Base-by-base conservation (phyloP, 1,140 invertebrate species). In the Tigriopus japonicus region DNA sequence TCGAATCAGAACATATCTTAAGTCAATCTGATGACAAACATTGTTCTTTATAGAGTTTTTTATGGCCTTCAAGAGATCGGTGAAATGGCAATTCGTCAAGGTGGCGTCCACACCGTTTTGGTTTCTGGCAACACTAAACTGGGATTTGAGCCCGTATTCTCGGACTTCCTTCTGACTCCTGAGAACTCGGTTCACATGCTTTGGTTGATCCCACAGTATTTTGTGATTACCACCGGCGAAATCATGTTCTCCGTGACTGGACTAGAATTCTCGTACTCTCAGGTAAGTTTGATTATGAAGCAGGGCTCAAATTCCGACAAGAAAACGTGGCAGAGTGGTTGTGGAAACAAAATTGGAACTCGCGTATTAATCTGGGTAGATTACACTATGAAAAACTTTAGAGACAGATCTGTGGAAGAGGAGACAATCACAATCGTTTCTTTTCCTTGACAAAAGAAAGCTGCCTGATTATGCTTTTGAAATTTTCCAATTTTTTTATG, bases 181-280 rank as follows among this genome's bases (percentile, higher is more conserved):
- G 75, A 82, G 1, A 88, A 85, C 66, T 78, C 74, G 0, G 69
- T 93, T 6, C 82, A 83, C 64, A 88, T 93, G 63, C 68, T 89
- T 0, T 87, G 81, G 81, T 76, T 91, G 63, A 69, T 93, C 14
- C 87, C 89, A 0, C 89, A 93, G 68, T 90, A 91, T 68, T 70
- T 91, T 21, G 71, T 91, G 0, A 83, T 94, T 62, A 92, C 89
- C 0, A 74, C 82, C 63, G 89, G 79, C 6, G 86, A 85, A 72
- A 76, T 95, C 23, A 80, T 95, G 75, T 93, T 93, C 69, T 87
- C 85, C 0, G 80, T 95, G 14, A 94, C 88, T 0, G 91, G 90
- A 10, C 75, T 93, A 10, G 85, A 91, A 66, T 95, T 95, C 72
- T 86, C 87, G 0, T 96, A 93, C 70, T 77, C 77, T 28, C 78